Evolutionary conservation across 2,888 invertebrate species (phyloP).

Genomic region (Andrena praecox): DNA sequence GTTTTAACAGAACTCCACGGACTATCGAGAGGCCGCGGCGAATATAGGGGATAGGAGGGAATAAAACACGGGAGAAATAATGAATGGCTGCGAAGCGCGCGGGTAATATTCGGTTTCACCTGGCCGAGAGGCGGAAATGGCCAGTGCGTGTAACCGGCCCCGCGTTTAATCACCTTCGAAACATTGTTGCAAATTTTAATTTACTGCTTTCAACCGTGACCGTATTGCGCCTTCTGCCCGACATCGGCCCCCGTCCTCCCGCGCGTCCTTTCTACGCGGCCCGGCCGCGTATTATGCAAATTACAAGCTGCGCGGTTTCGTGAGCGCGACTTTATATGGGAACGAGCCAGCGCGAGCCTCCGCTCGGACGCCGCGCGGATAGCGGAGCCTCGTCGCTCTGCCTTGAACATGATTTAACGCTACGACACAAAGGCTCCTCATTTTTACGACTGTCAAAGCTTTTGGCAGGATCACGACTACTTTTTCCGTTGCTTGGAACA

Average conservation of each 20-base stretch:
- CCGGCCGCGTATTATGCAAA: conserved; percentile 44
- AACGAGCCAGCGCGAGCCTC: conserved; percentile 4
- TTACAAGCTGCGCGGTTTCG: conserved; percentile 29
- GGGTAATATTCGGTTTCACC: conserved; percentile 63
- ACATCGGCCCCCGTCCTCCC: background rate
- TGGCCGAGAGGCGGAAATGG: conserved; percentile 56
- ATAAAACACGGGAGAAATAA: conserved; percentile 40
- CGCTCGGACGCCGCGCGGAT: background rate
- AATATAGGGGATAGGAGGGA: background rate
- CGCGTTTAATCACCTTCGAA: conserved; percentile 26
- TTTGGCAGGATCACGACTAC: no score
- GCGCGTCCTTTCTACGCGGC: background rate
- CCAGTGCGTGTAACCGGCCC: conserved; percentile 28
- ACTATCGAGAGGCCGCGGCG: conserved; percentile 24
- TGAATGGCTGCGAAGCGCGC: conserved; percentile 45
- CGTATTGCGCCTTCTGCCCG: background rate
- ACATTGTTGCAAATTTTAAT: conserved; percentile 53
- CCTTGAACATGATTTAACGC: conserved; percentile 30
- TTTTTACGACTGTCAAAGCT: no score
- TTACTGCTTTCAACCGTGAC: conserved; percentile 33
- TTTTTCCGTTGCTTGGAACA: no score
- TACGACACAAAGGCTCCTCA: background rate
- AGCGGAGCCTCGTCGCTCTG: conserved; percentile 1
- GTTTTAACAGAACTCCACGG: conserved; percentile 35
- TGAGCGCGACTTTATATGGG: conserved; percentile 26